These are phyloP conservation scores for Himalopsyche kuldschensis DNA, from an alignment of 2,888 invertebrate species.

Conservation along the genomic window DNA sequence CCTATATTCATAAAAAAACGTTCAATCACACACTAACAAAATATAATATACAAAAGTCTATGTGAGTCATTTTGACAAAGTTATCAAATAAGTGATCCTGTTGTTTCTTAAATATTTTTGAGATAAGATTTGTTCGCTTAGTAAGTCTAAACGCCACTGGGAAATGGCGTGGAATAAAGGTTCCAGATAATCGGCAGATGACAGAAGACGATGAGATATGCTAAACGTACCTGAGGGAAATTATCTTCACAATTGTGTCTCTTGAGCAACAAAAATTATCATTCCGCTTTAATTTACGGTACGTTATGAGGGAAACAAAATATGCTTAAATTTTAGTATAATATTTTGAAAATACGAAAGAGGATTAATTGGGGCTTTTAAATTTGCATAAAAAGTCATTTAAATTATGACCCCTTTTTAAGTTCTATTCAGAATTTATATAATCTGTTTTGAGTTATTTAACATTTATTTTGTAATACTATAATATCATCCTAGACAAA, in stretches of 20 bases:
- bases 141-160: neutral
- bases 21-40: too few species aligned
- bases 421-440: neutral
- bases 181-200: neutral
- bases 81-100: too few species aligned
- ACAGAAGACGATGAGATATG: neutral
- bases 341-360: neutral
- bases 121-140: too few species aligned
- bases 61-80: too few species aligned
- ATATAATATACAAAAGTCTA: too few species aligned
- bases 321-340: neutral
- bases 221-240: neutral
- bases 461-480: neutral
- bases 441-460: neutral
- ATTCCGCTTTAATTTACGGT: neutral
- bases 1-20: too few species aligned
- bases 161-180: neutral
- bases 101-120: too few species aligned
- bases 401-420: neutral
- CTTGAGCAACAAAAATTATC: neutral
- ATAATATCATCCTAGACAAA: neutral
- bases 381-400: neutral
- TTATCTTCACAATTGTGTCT: neutral
- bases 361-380: neutral
- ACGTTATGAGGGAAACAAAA: neutral